Evolutionary conservation across 2,113 vertebrate genomes (phyloP), one percentile per base, ranked within the genome.

Genomic region (Cervus canadensis): DNA sequence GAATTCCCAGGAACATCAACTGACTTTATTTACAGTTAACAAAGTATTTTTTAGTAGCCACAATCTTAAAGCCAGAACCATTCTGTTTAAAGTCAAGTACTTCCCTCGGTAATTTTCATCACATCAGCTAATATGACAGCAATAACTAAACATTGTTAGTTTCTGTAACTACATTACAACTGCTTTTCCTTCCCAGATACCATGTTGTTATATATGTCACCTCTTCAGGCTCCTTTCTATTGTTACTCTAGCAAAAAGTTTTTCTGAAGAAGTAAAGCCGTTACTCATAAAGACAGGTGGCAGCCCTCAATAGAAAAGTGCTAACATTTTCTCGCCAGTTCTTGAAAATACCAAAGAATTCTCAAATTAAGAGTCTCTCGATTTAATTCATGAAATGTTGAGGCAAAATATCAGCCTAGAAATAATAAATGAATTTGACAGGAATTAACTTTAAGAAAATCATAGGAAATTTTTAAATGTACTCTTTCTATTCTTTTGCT

Each of bases 391-490:
- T 92, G 28, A 97, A 97, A 95, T 96, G 30, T 67, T 85, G 81
- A 95, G 94, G 92, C 15, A 98, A 96, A 97, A 82, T 92, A 57
- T 92, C 7, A 96, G 30, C 0, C 0, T 23, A 94, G 87, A 98
- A 97, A 96, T 50, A 87, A 81, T 93, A 96, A 89, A 98, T 95
- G 59, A 86, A 95, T 95, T 98, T 97, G 94, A 96, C 82, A 98
- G 92, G 16, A 98, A 98, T 95, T 67, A 83, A 97, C 76, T 95
- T 89, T 85, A 93, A 36, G 36, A 36, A 36, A 36, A 97, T 95
- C 54, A 97, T 79, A 95, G 78, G 48, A 97, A 98, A 98, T 95
- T 92, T 99, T 98, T 1, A 87, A 95, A 98, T 97, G 91, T 96
- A 98, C 97, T 98, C 48, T 50, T 50, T 50, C 95, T 98, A 98